Conservation (phyloP, 2,797 vertebrate genomes). For the Brachyalestes nurse region DNA sequence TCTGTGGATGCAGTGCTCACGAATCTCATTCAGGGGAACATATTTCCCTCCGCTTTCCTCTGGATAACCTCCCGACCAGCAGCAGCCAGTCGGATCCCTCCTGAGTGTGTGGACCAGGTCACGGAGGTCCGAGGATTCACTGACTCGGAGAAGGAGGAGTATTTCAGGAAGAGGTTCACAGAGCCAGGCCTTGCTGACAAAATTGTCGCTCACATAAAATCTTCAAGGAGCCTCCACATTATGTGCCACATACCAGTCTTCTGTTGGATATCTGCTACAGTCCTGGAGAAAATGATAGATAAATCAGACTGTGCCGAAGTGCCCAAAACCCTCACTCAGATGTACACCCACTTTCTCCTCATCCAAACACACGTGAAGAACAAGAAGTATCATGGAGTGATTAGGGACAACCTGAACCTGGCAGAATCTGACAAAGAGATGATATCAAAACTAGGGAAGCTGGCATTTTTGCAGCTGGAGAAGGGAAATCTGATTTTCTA, state of each 20-base stretch:
- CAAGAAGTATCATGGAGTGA: conserved; percentile 40
- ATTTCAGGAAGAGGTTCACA: conserved; percentile 46
- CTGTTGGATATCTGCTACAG: conserved; percentile 56
- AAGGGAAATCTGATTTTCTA: conserved; percentile 53
- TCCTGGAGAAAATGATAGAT: conserved; percentile 44
- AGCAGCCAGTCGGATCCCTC: conserved; percentile 48
- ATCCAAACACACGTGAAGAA: conserved; percentile 49
- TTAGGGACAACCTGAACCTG: neutral
- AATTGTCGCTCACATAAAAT: conserved; percentile 47
- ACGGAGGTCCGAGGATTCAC: conserved; percentile 55
- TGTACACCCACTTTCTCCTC: conserved; percentile 55
- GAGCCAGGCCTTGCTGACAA: conserved; percentile 27
- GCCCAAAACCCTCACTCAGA: conserved; percentile 53
- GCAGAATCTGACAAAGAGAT: conserved; percentile 29
- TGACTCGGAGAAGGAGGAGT: conserved; percentile 50
- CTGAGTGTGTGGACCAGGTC: conserved; percentile 49
- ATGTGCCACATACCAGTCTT: conserved; percentile 61
- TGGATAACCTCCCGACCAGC: conserved; percentile 58
- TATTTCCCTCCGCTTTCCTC: conserved; percentile 50
- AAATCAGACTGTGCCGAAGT: conserved; percentile 6
- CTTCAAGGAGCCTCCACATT: conserved; percentile 50
- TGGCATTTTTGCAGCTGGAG: conserved; percentile 48
- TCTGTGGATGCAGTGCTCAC: conserved; percentile 46
- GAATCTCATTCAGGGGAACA: conserved; percentile 53
- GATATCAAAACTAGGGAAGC: conserved; percentile 38